Evolutionary conservation across 2,888 invertebrate genomes (phyloP), one percentile per base, ranked within the genome.

Genomic region (Dicycla oo): DNA sequence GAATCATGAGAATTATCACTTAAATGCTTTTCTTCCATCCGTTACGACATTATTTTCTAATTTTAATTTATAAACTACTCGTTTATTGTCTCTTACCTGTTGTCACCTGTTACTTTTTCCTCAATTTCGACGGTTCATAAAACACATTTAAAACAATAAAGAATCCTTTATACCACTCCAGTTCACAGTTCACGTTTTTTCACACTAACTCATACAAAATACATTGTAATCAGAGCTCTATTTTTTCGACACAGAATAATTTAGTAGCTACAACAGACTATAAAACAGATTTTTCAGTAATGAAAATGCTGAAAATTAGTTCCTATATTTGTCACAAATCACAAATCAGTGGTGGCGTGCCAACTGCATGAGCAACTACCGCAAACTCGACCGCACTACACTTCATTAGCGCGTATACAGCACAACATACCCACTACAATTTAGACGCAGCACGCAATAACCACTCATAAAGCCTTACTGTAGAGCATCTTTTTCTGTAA

Each of bases 341-440:
- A 93, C 92, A 92, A 93, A 92, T 94, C 91, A 90, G 91, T 90
- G 92, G 89, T 92, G 91, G 91, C 95, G 95, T 94, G 94, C 93
- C 94, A 92, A 91, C 95, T 92, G 94, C 91, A 91, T 93, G 95
- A 94, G 91, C 92, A 93, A 93, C 95, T 93, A 93, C 93, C 92
- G 92, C 94, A 92, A 95, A 95, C 95, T 95, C 94, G 90, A 89
- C 91, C 91, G 89, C 90, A 92, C 93, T 92, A 93, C 91, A 90
- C 93, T 92, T 94, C 95, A 95, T 94, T 94, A 95, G 92, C 94
- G 93, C 92, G 90, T 93, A 91, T 89, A 94, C 93, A 93, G 93
- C 93, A 93, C 89, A 92, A 92, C 91, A 92, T 92, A 92, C 91
- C 93, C 90, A 91, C 90, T 89, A 89, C 84, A 82, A 85, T 80